A percentile compares a stretch with the other conserved stretches of the same genome.
Conservation (phyloP, 1,140 invertebrate species). For the Hycleus cichorii region DNA sequence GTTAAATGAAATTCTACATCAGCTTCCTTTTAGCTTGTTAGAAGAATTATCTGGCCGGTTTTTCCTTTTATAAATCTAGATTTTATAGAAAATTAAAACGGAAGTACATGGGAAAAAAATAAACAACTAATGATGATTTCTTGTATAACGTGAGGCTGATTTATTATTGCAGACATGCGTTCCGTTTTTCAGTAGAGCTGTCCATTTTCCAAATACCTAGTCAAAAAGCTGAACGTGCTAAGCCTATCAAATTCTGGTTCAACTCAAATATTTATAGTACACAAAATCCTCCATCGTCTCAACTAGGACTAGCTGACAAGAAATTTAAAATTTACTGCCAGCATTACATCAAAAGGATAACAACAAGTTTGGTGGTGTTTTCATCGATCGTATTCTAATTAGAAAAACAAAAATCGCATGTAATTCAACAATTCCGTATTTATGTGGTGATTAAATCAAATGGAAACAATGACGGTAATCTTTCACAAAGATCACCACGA, state of each 20-base stretch:
- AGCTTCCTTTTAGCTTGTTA: not conserved
- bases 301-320: slow-evolving; percentile 20
- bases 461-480: too few species aligned
- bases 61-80: not conserved
- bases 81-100: not conserved
- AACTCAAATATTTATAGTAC: slow-evolving; percentile 25
- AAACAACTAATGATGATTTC: slow-evolving; percentile 2
- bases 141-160: slow-evolving; percentile 10
- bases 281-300: slow-evolving; percentile 12
- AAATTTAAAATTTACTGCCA: slow-evolving; percentile 23
- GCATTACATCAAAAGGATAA: too few species aligned
- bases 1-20: slow-evolving; percentile 7
- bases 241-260: slow-evolving; percentile 11
- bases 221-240: slow-evolving; percentile 20
- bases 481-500: too few species aligned
- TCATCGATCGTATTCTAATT: too few species aligned
- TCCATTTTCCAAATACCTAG: slow-evolving; percentile 25
- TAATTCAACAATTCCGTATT: too few species aligned
- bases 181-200: slow-evolving; percentile 21
- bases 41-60: not conserved
- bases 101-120: not conserved
- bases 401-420: too few species aligned
- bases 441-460: too few species aligned
- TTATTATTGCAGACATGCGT: slow-evolving; percentile 20
- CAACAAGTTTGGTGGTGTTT: too few species aligned